A percentile compares a stretch with the other conserved stretches of the same genome.
Conservation (phyloP, 2,888 invertebrate genomes). For the Hipparchia sbordonii region DNA sequence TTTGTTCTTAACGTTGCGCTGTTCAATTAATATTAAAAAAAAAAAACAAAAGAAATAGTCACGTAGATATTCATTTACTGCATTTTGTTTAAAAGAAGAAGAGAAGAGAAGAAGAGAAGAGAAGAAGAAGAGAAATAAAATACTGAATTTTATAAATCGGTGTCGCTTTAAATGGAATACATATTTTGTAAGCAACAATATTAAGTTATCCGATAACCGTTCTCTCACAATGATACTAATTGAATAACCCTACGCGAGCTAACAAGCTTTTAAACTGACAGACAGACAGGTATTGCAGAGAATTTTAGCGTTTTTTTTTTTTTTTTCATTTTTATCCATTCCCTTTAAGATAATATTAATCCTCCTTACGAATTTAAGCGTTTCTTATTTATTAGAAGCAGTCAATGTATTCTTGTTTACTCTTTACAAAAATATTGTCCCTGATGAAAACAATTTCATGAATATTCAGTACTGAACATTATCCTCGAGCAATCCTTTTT, state of each 20-base stretch:
- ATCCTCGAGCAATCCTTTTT: constrained; percentile 56
- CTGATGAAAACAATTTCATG: constrained; percentile 45
- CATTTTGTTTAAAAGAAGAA: no score
- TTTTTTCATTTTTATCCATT: background rate
- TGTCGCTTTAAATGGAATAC: background rate
- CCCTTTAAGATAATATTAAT: no score
- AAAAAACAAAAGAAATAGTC: no score
- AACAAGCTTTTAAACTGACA: constrained; percentile 3
- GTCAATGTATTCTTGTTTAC: constrained; percentile 1
- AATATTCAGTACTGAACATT: constrained; percentile 53
- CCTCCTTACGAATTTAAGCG: background rate
- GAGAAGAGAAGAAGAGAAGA: no score
- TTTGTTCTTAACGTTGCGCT: no score
- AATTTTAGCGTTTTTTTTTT: constrained; percentile 3
- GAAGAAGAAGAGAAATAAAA: no score
- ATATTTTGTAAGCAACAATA: background rate
- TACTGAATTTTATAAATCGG: no score
- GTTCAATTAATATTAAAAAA: no score
- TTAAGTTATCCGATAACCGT: constrained; percentile 1
- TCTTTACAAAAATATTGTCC: constrained; percentile 31
- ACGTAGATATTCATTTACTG: no score
- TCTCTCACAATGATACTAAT: constrained; percentile 8
- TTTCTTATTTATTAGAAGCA: background rate
- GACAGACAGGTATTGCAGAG: background rate
- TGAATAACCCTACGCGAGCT: background rate